Base-by-base conservation (phyloP, 2,797 vertebrate species). In the Chromis chromis region DNA sequence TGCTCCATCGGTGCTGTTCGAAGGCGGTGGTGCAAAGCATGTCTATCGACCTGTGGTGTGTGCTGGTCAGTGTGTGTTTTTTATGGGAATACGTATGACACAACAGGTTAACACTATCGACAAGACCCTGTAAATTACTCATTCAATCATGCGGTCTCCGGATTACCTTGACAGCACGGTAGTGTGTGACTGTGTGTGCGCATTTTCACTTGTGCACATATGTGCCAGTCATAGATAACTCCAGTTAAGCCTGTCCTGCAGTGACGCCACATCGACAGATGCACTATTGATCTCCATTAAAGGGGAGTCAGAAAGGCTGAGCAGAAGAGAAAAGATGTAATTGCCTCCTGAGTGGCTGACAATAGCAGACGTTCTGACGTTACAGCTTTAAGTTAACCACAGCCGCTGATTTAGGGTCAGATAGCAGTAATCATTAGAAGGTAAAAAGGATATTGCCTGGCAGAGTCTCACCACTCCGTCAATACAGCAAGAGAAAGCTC, bases 261-360 rank as follows among this genome's bases (percentile, higher is more conserved):
- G 88, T 85, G 92, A 92, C 88, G 88, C 88, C 89, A 90, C 88
- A 83, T 89, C 76, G 90, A 92, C 89, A 93, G 90, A 91, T 90
- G 88, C 83, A 86, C 52, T 93, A 94, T 94, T 93, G 93, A 94
- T 94, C 91, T 89, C 89, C 90, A 91, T 93, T 92, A 92, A 88
- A 88, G 71, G 74, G 84, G 91, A 92, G 92, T 91, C 91, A 89
- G 87, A 75, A 79, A 89, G 92, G 88, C 93, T 91, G 88, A 87
- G 85, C 84, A 79, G 84, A 84, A 83, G 84, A 92, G 88, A 90
- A 91, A 89, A 92, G 85, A 92, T 91, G 88, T 89, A 92, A 93
- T 92, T 93, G 91, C 82, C 86, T 81, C 61, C 88, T 86, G 88
- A 91, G 87, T 83, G 88, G 79, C 82, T 89, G 87, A 91, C 89